phyloP scores from a whole-genome alignment of 2,113 vertebrate genomes.

The Macrotis lagotis region DNA sequence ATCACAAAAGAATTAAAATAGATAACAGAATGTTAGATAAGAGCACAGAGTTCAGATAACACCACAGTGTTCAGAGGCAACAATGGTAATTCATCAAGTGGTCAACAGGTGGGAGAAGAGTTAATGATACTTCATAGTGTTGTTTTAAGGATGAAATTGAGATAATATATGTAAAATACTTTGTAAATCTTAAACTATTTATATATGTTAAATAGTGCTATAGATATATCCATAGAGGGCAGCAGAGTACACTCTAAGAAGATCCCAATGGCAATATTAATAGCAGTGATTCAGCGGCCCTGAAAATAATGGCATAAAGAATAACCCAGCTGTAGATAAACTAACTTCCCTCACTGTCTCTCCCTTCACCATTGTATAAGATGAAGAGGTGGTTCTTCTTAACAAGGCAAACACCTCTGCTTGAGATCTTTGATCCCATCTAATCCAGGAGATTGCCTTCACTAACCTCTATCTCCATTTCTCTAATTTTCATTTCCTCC shows the following conservation, averaged over 20 bases:
- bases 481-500: background rate
- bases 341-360: background rate
- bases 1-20: background rate
- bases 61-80: background rate
- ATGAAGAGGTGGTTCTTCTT: background rate
- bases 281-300: background rate
- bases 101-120: background rate
- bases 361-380: background rate
- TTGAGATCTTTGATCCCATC: background rate
- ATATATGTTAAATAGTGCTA: background rate
- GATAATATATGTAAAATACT: background rate
- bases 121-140: background rate
- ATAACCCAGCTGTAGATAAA: background rate
- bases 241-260: background rate
- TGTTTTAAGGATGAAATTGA: background rate
- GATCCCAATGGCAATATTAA: background rate
- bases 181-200: background rate
- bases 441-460: background rate
- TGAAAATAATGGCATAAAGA: background rate
- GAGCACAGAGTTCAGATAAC: too few relatives aligned
- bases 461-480: background rate
- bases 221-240: background rate
- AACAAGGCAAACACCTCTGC: background rate
- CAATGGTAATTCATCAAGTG: background rate
- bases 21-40: background rate